These are phyloP conservation scores for Cherax quadricarinatus DNA, from an alignment of 1,140 invertebrate species.

Conservation along the genomic window DNA sequence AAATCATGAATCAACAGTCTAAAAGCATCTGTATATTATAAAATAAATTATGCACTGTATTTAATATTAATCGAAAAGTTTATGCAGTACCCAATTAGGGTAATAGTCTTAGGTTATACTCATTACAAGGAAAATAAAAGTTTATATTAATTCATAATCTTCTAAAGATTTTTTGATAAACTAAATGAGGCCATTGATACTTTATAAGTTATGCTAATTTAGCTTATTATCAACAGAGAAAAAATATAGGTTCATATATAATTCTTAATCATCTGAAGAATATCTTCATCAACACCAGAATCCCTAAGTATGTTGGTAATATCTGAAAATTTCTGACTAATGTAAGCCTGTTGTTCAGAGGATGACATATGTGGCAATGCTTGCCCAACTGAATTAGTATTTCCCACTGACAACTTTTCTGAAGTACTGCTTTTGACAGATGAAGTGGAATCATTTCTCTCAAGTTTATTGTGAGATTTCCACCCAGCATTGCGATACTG, in stretches of 20 bases:
- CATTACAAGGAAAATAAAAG: no score
- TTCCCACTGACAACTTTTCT: not conserved
- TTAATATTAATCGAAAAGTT: no score
- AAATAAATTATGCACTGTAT: no score
- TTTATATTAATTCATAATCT: no score
- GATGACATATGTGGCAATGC: constrained; percentile 3
- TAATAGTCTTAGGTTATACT: no score
- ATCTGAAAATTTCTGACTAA: constrained; percentile 38
- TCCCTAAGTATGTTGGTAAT: constrained; percentile 38
- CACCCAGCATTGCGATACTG: constrained; percentile 62
- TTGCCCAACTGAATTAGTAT: not conserved
- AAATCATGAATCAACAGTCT: no score
- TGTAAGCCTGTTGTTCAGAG: constrained; percentile 28
- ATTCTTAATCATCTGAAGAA: constrained; percentile 33
- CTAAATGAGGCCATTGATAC: not conserved
- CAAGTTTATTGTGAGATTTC: constrained; percentile 40
- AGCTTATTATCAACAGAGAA: not conserved
- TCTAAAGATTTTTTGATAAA: not conserved
- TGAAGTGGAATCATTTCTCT: constrained; percentile 39
- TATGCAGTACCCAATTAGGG: no score
- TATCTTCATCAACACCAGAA: constrained; percentile 36
- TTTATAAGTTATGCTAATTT: no score
- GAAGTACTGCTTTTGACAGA: constrained; percentile 46
- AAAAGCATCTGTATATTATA: no score
- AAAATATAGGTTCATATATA: not conserved